Evolutionary conservation across 2,888 invertebrate species (phyloP).

Genomic region (Margaritifera margaritifera): DNA sequence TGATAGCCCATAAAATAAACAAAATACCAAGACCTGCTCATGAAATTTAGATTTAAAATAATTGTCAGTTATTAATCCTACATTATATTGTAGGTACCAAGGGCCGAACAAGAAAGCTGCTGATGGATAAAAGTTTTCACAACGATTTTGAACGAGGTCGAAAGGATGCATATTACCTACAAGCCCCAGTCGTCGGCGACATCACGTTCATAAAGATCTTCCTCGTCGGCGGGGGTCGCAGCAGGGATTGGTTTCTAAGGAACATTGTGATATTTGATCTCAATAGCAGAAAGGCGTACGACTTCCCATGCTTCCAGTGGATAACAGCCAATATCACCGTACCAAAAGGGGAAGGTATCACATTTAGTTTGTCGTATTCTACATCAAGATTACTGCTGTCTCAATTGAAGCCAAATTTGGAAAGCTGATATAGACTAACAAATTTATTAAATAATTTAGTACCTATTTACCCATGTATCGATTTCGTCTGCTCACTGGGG

Average conservation of each 20-base stretch:
- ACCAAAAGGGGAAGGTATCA: constrained; percentile 29
- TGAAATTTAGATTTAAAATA: too few relatives aligned
- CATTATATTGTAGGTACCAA: constrained; percentile 23
- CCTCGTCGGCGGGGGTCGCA: constrained; percentile 36
- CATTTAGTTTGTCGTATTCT: not conserved
- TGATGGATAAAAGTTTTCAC: constrained; percentile 31
- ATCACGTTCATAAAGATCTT: constrained; percentile 32
- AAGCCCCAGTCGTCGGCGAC: constrained; percentile 33
- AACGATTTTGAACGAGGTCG: constrained; percentile 39
- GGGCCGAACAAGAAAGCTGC: constrained; percentile 25
- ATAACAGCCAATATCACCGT: constrained; percentile 22
- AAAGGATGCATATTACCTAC: constrained; percentile 36
- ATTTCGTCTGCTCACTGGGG: too few relatives aligned
- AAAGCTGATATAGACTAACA: too few relatives aligned
- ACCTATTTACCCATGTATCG: too few relatives aligned
- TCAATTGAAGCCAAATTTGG: too few relatives aligned
- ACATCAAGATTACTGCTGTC: too few relatives aligned
- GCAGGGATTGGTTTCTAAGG: constrained; percentile 32
- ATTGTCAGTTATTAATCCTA: not conserved
- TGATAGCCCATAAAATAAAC: too few relatives aligned
- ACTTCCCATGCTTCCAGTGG: constrained; percentile 35
- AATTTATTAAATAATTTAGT: too few relatives aligned
- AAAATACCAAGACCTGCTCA: too few relatives aligned
- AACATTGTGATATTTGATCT: constrained; percentile 35
- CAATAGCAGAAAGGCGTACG: constrained; percentile 23